Percentiles rank a stretch among this genome's conserved stretches.
Conservation (phyloP, 2,113 vertebrate species). For the Xenopus borealis region DNA sequence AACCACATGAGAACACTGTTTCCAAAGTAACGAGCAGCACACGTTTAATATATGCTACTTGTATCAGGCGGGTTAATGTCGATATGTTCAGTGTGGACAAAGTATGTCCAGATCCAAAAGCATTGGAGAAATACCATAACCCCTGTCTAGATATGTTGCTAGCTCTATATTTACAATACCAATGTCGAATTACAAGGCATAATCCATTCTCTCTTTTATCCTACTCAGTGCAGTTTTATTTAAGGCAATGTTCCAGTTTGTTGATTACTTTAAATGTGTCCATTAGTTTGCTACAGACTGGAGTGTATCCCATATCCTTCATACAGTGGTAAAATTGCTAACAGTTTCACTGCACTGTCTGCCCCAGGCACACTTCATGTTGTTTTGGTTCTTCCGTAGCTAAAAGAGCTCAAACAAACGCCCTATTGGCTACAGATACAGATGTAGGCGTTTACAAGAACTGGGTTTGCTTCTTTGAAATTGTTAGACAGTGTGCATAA, state of each 20-base stretch:
- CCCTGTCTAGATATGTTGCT: slow-evolving; percentile 76
- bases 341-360: slow-evolving; percentile 71
- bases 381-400: slow-evolving; percentile 78
- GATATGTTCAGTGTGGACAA: slow-evolving; percentile 60
- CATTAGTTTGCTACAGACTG: slow-evolving; percentile 76
- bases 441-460: slow-evolving; percentile 59
- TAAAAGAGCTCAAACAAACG: slow-evolving; percentile 69
- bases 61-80: slow-evolving; percentile 52
- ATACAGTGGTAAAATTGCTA: slow-evolving; percentile 71
- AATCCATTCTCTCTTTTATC: slow-evolving; percentile 73
- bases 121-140: slow-evolving; percentile 77
- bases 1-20: slow-evolving; percentile 65
- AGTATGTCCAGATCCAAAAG: slow-evolving; percentile 64
- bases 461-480: slow-evolving; percentile 50
- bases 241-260: slow-evolving; percentile 95
- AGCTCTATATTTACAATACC: slow-evolving; percentile 91
- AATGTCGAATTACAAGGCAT: slow-evolving; percentile 77
- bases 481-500: slow-evolving; percentile 65
- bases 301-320: slow-evolving; percentile 75
- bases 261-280: slow-evolving; percentile 72
- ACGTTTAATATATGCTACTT: slow-evolving; percentile 53
- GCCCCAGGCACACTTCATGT: slow-evolving; percentile 60
- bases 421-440: slow-evolving; percentile 62
- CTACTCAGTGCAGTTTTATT: slow-evolving; percentile 85
- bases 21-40: slow-evolving; percentile 53